Base-by-base conservation (phyloP, 92 coral and sea anemone species). In the Galaxea fascicularis region DNA sequence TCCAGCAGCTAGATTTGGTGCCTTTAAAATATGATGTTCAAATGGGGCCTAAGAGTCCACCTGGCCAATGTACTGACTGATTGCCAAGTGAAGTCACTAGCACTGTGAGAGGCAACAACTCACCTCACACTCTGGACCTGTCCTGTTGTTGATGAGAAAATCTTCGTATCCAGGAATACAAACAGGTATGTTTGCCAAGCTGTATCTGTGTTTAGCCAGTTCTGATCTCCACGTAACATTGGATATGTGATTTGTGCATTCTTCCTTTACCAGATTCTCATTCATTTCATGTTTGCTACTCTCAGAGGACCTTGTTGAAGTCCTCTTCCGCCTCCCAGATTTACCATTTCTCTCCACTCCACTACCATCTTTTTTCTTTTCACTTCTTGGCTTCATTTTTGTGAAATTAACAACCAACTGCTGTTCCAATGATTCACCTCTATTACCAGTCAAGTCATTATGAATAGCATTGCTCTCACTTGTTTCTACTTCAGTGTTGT, bases 141-240 rank as follows among this genome's bases (percentile, higher is more conserved):
- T 45, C 74, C 81, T 97, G 35, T 86, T 82, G 85, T 93, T 91
- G 84, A 97, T 93, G 3, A 87, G 80, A 69, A 97, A 97, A 68
- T 87, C 87, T 17, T 91, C 90, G 79, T 87, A 97, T 24, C 95
- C 92, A 25, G 99, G 99, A 14, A 97, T 83, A 80, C 54, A 45
- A 5, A 92, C 70, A 22, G 93, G 95, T 20, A 90, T 70, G 52
- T 82, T 27, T 22, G 91, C 63, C 57, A 84, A 76, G 68, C 68
- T 85, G 90, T 85, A 87, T 16, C 87, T 77, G 46, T 85, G 86
- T 87, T 87, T 86, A 27, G 86, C 87, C 46, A 94, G 31, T 2
- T 82, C 85, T 57, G 80, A 87, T 63, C 98, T 90, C 98, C 98
- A 94, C 0, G 92, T 71, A 16, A 86, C 78, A 58, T 89, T 86